These are phyloP conservation scores for Phalangium opilio DNA, from an alignment of 2,888 invertebrate species.

Conservation along the genomic window DNA sequence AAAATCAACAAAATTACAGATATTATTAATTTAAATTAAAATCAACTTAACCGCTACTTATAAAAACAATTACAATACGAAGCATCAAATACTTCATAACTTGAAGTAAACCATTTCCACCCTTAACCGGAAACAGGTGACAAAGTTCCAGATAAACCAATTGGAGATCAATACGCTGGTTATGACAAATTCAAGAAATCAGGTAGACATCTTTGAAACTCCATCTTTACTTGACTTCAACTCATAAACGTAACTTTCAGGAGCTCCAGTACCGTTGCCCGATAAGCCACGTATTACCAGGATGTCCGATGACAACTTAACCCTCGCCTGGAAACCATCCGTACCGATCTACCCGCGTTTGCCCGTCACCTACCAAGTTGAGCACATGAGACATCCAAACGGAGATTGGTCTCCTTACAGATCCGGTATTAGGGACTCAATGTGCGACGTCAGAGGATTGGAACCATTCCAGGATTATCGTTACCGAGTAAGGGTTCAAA, in stretches of 20 bases:
- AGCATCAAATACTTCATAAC: too few species aligned
- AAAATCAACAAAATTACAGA: too few species aligned
- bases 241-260: constrained; percentile 27
- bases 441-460: constrained; percentile 73
- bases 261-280: constrained; percentile 69
- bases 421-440: constrained; percentile 70
- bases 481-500: constrained; percentile 88
- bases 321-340: constrained; percentile 85
- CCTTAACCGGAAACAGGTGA: background rate
- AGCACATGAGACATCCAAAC: constrained; percentile 80
- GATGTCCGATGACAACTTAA: constrained; percentile 75
- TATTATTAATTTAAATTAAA: too few species aligned
- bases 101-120: too few species aligned
- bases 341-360: constrained; percentile 70
- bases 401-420: constrained; percentile 84
- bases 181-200: constrained; percentile 16
- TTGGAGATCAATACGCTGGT: constrained; percentile 16
- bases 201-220: constrained; percentile 6
- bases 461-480: constrained; percentile 88
- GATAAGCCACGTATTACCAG: constrained; percentile 83
- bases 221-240: too few species aligned
- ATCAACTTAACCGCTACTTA: too few species aligned
- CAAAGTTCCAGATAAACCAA: constrained; percentile 2
- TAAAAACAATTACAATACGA: too few species aligned
- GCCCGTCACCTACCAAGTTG: constrained; percentile 85